phyloP scores from a whole-genome alignment of 2,888 invertebrate genomes.

The Syritta pipiens region DNA sequence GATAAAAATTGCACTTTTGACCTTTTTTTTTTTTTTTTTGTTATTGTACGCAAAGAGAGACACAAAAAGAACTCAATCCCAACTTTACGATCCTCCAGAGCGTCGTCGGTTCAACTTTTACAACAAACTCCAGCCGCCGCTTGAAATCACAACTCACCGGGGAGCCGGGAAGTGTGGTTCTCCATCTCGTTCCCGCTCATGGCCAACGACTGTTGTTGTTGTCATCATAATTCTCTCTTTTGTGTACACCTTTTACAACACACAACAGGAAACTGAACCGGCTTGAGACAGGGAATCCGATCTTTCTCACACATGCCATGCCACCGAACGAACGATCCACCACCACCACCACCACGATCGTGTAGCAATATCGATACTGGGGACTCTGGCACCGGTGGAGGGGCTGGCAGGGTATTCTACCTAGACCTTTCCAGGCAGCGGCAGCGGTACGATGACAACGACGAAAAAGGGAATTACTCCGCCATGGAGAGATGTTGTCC shows the following conservation, averaged over 20 bases:
- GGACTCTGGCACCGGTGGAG: neutral
- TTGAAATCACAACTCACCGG: constrained; percentile 44
- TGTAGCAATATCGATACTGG: constrained; percentile 47
- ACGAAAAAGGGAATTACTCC: constrained; percentile 58
- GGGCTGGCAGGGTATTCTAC: constrained; percentile 40
- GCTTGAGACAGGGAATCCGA: constrained; percentile 72
- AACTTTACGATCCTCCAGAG: constrained; percentile 17
- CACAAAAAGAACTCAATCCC: constrained; percentile 2
- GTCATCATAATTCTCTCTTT: constrained; percentile 64
- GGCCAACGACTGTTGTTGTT: too few relatives aligned
- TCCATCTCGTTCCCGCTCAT: constrained; percentile 6
- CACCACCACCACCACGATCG: constrained; percentile 11
- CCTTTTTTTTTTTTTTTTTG: constrained; percentile 50
- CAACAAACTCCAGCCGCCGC: constrained; percentile 54
- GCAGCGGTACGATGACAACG: constrained; percentile 28
- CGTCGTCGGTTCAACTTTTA: too few relatives aligned
- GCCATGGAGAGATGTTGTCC: constrained; percentile 15
- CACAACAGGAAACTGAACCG: constrained; percentile 77
- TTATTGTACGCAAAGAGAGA: too few relatives aligned
- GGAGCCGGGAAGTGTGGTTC: constrained; percentile 29
- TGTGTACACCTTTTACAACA: constrained; percentile 65
- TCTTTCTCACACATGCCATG: constrained; percentile 68
- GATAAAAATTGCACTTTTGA: constrained; percentile 66
- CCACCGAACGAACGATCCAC: constrained; percentile 19
- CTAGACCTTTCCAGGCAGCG: constrained; percentile 44